These are phyloP conservation scores for Tachuris rubrigastra DNA, from an alignment of 2,113 vertebrate genomes.

Conservation along the genomic window DNA sequence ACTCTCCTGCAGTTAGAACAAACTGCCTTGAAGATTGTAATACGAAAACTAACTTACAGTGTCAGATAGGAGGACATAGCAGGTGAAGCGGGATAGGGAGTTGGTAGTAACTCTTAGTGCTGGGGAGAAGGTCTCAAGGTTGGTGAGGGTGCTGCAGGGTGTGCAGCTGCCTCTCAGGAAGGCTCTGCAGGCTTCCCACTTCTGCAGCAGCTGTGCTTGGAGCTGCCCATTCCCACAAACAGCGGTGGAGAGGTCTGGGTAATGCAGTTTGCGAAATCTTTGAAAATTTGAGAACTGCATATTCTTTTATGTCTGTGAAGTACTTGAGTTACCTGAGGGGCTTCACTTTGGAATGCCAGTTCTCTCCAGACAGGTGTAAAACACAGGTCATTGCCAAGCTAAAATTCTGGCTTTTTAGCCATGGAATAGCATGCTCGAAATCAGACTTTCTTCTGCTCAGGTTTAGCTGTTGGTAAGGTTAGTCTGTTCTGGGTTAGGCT, in stretches of 20 bases:
- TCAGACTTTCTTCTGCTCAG: background rate
- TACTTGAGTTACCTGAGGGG: background rate
- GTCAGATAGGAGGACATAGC: background rate
- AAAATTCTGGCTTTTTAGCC: background rate
- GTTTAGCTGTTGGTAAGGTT: background rate
- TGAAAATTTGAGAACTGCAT: background rate
- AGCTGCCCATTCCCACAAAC: background rate
- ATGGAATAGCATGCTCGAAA: accelerated
- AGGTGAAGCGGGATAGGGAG: background rate
- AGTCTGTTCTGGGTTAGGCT: background rate
- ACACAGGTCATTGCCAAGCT: background rate
- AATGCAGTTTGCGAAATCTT: accelerated
- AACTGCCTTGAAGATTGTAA: background rate
- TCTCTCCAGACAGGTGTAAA: background rate
- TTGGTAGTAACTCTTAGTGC: background rate
- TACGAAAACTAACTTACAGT: background rate
- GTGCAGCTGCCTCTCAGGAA: background rate
- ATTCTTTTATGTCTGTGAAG: background rate
- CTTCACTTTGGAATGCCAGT: background rate
- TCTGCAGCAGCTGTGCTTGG: accelerated
- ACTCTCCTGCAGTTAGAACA: background rate
- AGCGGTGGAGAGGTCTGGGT: background rate
- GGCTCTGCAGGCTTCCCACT: background rate
- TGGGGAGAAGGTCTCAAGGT: background rate
- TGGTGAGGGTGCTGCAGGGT: background rate